phyloP scores from a whole-genome alignment of 2,797 vertebrate species.

The Urophycis tenuis region DNA sequence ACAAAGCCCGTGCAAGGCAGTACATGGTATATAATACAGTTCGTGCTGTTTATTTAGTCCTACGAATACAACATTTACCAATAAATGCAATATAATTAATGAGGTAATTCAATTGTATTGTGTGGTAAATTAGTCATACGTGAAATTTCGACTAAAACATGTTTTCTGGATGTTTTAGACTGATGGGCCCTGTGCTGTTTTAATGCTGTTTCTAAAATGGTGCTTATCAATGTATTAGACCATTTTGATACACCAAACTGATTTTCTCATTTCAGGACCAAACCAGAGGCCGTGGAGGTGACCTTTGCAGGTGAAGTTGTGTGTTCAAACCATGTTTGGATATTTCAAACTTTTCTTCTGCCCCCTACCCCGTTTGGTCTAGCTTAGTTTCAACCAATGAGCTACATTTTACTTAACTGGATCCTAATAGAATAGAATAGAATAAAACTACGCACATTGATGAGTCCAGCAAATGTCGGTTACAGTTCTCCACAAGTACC shows the following conservation, averaged over 20 bases:
- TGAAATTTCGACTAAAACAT: neutral
- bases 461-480: neutral
- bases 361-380: neutral
- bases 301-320: slow-evolving; percentile 90
- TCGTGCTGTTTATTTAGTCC: too few relatives aligned
- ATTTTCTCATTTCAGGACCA: slow-evolving; percentile 76
- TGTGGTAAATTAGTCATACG: too few relatives aligned
- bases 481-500: neutral
- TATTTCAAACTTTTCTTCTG: neutral
- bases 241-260: neutral
- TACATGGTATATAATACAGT: too few relatives aligned
- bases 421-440: neutral
- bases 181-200: neutral
- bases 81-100: too few relatives aligned
- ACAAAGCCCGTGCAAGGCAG: neutral
- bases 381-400: neutral
- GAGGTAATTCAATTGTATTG: too few relatives aligned
- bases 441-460: neutral
- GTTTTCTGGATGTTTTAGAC: neutral
- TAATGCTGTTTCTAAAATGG: neutral
- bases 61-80: too few relatives aligned
- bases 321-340: neutral
- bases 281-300: slow-evolving; percentile 96
- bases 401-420: neutral
- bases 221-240: too few relatives aligned